Base-by-base conservation (phyloP, 1,140 invertebrate species). In the Pinna nobilis region DNA sequence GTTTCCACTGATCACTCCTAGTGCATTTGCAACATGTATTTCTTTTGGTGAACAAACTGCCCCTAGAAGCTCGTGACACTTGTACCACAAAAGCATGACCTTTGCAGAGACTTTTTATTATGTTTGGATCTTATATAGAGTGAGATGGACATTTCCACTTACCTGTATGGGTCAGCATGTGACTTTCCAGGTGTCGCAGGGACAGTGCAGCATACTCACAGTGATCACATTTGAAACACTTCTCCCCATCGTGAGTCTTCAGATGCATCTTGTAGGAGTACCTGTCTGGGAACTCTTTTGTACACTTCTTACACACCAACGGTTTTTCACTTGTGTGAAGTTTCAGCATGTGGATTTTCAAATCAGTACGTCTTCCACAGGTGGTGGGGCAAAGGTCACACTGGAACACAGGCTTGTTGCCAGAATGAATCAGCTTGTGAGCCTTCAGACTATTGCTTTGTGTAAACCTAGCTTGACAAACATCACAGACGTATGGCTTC, bases 361-460 rank as follows among this genome's bases (percentile, higher is more conserved):
- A 91, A 90, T 99, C 97, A 0, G 97, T 98, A 91, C 98, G 98
- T 28, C 97, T 92, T 0, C 97, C 97, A 88, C 97, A 99, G 3
- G 97, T 99, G 0, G 97, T 95, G 15, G 97, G 97, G 89, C 97
- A 99, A 6, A 98, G 90, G 82, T 96, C 95, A 88, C 97, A 99
- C 73, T 97, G 94, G 89, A 96, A 99, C 44, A 98, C 93, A 1
- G 97, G 97, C 86, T 98, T 98, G 80, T 97, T 95, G 0, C 96
- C 94, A 84, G 95, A 96, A 84, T 99, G 97, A 68, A 97, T 98
- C 23, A 98, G 91, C 88, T 94, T 96, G 87, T 99, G 97, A 18
- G 96, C 84, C 77, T 87, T 88, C 3, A 87, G 76, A 69, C 96
- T 97, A 90, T 99, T 99, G 7, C 95, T 97, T 86, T 99, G 97